Percentiles rank a stretch among this genome's conserved stretches.
Evolutionary conservation across 2,113 vertebrate genomes (phyloP).

Genomic region (Heterocephalus glaber): DNA sequence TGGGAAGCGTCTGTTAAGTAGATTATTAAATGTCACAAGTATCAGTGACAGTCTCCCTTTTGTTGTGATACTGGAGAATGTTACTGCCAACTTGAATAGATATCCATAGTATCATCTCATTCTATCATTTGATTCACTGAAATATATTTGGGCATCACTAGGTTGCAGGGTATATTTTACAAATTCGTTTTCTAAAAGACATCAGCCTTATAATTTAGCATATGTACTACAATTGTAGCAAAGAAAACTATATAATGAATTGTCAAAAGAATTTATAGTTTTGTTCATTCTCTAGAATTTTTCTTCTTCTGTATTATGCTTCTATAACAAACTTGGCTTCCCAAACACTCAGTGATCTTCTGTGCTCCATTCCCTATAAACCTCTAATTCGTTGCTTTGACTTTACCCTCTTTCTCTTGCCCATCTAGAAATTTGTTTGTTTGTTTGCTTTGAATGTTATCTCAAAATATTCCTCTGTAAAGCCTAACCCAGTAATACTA

Average conservation of each 20-base stretch:
- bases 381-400: neutral
- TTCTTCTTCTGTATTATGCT: neutral
- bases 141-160: neutral
- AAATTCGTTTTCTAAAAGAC: neutral
- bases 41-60: neutral
- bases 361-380: neutral
- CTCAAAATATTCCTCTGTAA: no score
- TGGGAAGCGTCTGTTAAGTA: neutral
- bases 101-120: neutral
- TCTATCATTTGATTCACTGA: neutral
- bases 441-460: neutral
- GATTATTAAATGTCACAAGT: neutral
- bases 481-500: neutral
- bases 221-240: neutral
- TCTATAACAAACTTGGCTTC: neutral
- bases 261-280: neutral
- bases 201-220: neutral
- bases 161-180: neutral
- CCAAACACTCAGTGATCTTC: neutral
- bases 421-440: neutral
- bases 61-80: neutral
- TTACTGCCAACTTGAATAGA: neutral
- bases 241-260: neutral
- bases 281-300: neutral
- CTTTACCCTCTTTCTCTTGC: accelerated